Percentiles rank a stretch among this genome's conserved stretches.
Evolutionary conservation across 2,888 invertebrate species (phyloP).

Genomic region (Atherix ibis): DNA sequence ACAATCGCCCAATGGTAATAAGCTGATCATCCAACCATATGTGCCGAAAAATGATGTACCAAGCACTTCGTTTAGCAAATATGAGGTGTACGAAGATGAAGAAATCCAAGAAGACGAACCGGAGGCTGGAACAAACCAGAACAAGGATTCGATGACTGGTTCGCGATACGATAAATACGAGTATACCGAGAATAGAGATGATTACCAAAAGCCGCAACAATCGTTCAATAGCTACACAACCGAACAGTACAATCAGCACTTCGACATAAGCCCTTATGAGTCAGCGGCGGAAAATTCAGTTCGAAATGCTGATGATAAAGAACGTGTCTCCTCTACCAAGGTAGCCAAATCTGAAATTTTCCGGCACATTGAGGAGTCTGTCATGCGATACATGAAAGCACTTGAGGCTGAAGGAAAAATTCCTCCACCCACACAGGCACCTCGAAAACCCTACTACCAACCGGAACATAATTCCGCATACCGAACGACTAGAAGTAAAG

Average conservation of each 20-base stretch:
- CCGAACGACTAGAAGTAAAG: constrained; percentile 18
- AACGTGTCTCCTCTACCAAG: constrained; percentile 22
- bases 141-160: constrained; percentile 5
- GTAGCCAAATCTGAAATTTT: constrained; percentile 29
- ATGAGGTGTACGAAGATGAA: constrained; percentile 10
- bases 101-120: constrained; percentile 11
- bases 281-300: neutral
- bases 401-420: constrained; percentile 29
- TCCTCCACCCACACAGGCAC: constrained; percentile 14
- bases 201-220: neutral
- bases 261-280: neutral
- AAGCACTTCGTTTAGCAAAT: constrained; percentile 6
- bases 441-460: constrained; percentile 21
- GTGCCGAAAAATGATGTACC: neutral
- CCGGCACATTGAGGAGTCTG: constrained; percentile 31
- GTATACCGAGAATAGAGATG: constrained; percentile 13
- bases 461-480: constrained; percentile 24
- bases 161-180: constrained; percentile 19
- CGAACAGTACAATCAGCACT: constrained; percentile 3
- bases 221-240: constrained; percentile 1
- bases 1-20: constrained; percentile 12
- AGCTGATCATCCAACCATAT: neutral
- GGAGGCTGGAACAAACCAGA: constrained; percentile 10
- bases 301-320: too few relatives aligned
- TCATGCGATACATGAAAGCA: constrained; percentile 31